Conservation (phyloP, 92 coral and sea anemone species). For the Blastomussa wellsi region DNA sequence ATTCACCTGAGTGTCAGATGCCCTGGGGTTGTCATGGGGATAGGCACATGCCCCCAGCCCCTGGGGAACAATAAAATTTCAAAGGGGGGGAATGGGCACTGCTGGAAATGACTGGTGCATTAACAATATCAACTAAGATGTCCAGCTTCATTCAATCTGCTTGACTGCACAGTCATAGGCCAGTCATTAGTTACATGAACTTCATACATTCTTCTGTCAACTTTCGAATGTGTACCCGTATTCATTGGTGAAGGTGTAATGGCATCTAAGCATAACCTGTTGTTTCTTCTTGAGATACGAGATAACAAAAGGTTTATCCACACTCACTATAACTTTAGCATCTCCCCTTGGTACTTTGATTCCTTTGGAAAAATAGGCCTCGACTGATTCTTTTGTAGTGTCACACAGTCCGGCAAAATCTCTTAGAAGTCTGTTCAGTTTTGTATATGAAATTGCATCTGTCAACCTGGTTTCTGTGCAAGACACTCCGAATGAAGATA, state of each 20-base stretch:
- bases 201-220: slow-evolving; percentile 7
- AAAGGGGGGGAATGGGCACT: background rate
- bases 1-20: no score
- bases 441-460: slow-evolving; percentile 24
- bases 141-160: slow-evolving; percentile 32
- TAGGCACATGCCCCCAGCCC: no score
- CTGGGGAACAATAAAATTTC: background rate
- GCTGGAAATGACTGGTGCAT: slow-evolving; percentile 12
- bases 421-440: slow-evolving; percentile 37
- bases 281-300: slow-evolving; percentile 36
- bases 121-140: slow-evolving; percentile 35
- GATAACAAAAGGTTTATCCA: slow-evolving; percentile 56
- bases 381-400: slow-evolving; percentile 38
- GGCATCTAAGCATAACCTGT: slow-evolving; percentile 51
- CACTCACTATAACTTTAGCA: slow-evolving; percentile 38
- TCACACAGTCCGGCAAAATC: slow-evolving; percentile 40
- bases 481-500: slow-evolving; percentile 29
- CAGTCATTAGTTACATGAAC: slow-evolving; percentile 27
- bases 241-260: slow-evolving; percentile 50
- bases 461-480: slow-evolving; percentile 24
- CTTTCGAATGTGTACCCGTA: slow-evolving; percentile 51
- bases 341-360: slow-evolving; percentile 45
- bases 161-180: slow-evolving; percentile 18
- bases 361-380: slow-evolving; percentile 41
- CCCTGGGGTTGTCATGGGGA: no score